Evolutionary conservation across 2,113 vertebrate genomes (phyloP).

Genomic region (Danio rerio): GRCz12tu NC_133198.1:19433001-19433500

Average conservation of each 20-base stretch:
- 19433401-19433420: not conserved
- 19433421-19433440: not conserved
- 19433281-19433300: not conserved
- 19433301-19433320: not conserved
- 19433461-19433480: not conserved
- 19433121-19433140: too few species aligned
- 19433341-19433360: not conserved
- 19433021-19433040: too few species aligned
- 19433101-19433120: too few species aligned
- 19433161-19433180: not conserved
- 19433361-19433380: not conserved
- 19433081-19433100: too few species aligned
- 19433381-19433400: not conserved
- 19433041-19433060: too few species aligned
- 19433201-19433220: not conserved
- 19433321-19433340: constrained; percentile 3
- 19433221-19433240: not conserved
- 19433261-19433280: not conserved
- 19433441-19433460: not conserved
- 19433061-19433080: too few species aligned
- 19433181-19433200: too few species aligned
- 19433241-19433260: not conserved
- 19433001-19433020: too few species aligned
- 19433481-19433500: constrained; percentile 10
- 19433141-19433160: not conserved